phyloP scores from a whole-genome alignment of 2,888 invertebrate species.

The Agrochola lychnidis region DNA sequence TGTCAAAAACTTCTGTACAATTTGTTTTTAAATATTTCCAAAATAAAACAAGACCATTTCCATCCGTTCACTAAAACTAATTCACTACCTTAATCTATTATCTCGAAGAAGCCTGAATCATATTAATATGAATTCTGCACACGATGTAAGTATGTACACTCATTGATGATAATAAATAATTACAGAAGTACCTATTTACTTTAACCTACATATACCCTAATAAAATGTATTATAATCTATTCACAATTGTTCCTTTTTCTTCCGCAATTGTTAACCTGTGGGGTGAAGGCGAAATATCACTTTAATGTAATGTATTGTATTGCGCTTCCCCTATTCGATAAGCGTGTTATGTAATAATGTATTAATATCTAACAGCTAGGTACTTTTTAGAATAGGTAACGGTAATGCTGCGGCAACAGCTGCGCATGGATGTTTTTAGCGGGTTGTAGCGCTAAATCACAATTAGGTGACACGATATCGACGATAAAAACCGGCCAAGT shows the following conservation, averaged over 20 bases:
- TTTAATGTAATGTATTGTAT: constrained; percentile 2
- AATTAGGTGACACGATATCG: no score
- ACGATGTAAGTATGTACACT: constrained; percentile 14
- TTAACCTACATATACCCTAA: constrained; percentile 33
- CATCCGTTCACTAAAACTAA: no score
- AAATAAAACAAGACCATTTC: not conserved
- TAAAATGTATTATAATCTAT: constrained; percentile 21
- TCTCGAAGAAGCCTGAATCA: constrained; percentile 32
- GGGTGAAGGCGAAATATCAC: constrained; percentile 45
- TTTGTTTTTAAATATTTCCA: constrained; percentile 11
- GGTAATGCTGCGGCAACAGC: no score
- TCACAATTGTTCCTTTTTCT: constrained; percentile 36
- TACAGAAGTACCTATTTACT: constrained; percentile 33
- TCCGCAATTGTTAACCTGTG: constrained; percentile 29
- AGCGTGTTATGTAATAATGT: not conserved
- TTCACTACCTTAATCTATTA: not conserved
- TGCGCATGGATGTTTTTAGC: not conserved
- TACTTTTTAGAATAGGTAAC: not conserved
- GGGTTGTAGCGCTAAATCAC: not conserved
- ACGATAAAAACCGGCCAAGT: no score
- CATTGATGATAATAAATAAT: constrained; percentile 38
- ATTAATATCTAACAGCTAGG: not conserved
- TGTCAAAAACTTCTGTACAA: not conserved
- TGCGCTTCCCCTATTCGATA: constrained; percentile 10
- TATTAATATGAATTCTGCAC: constrained; percentile 17